Conservation (phyloP, 2,797 vertebrate species). For the Choloepus didactylus region DNA sequence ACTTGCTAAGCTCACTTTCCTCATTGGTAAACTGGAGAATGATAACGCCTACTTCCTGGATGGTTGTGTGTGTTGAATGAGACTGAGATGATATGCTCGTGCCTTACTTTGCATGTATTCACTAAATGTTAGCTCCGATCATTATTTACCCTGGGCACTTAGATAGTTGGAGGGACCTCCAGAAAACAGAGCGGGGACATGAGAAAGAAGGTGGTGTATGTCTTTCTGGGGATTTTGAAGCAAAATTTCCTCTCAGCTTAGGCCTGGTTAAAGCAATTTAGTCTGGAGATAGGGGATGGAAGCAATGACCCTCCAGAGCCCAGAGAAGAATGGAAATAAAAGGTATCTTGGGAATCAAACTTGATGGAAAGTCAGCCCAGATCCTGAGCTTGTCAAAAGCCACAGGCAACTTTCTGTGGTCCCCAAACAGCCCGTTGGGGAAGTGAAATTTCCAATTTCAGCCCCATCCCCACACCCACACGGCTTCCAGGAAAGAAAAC, state of each 20-base stretch:
- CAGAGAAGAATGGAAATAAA: neutral
- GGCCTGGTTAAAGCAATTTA: neutral
- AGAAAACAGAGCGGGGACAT: neutral
- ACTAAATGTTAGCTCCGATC: neutral
- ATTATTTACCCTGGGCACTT: neutral
- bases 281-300: neutral
- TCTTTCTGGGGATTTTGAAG: neutral
- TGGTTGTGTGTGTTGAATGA: neutral
- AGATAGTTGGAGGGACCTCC: neutral
- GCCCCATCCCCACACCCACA: neutral
- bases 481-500: neutral
- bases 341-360: neutral
- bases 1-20: neutral
- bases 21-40: neutral
- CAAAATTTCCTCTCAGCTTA: neutral
- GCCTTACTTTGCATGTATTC: accelerated
- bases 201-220: neutral
- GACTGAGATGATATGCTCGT: neutral
- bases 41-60: accelerated
- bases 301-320: neutral
- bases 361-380: neutral
- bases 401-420: neutral
- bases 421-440: neutral
- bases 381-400: neutral
- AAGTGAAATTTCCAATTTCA: too few relatives aligned